These are phyloP conservation scores for Endomychus coccineus DNA, from an alignment of 2,888 invertebrate species.

Conservation along the genomic window DNA sequence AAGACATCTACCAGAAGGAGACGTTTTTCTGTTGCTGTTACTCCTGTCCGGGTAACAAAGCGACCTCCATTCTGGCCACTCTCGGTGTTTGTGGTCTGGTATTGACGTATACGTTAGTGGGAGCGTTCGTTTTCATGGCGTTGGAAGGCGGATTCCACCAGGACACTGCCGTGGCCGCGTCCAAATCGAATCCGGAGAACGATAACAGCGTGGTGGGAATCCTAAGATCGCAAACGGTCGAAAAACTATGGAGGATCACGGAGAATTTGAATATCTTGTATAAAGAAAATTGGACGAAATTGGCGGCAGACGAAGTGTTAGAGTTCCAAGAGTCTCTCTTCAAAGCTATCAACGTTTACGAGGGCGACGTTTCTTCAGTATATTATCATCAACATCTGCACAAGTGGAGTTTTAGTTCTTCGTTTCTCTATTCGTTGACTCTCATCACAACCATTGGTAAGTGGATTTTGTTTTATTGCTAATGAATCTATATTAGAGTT, in stretches of 20 bases:
- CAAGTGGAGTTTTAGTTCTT: slow-evolving; percentile 86
- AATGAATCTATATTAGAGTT: too few relatives aligned
- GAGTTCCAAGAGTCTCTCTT: slow-evolving; percentile 67
- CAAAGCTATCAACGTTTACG: slow-evolving; percentile 37
- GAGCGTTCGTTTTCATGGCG: slow-evolving; percentile 85
- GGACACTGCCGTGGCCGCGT: slow-evolving; percentile 58
- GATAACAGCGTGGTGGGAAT: slow-evolving; percentile 40
- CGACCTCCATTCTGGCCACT: slow-evolving; percentile 65
- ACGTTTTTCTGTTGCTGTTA: slow-evolving; percentile 52
- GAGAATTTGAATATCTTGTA: slow-evolving; percentile 83
- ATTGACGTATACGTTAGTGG: slow-evolving; percentile 83
- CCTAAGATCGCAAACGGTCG: slow-evolving; percentile 65
- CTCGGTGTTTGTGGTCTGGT: slow-evolving; percentile 76
- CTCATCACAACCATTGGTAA: slow-evolving; percentile 92
- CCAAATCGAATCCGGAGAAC: slow-evolving; percentile 52
- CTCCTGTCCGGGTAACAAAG: slow-evolving; percentile 45
- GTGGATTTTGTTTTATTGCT: too few relatives aligned
- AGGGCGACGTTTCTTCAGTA: slow-evolving; percentile 27
- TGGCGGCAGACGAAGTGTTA: slow-evolving; percentile 80
- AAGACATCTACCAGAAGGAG: slow-evolving; percentile 23
- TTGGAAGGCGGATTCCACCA: slow-evolving; percentile 57
- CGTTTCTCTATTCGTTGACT: slow-evolving; percentile 87
- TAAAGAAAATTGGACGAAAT: slow-evolving; percentile 83
- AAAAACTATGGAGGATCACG: slow-evolving; percentile 77
- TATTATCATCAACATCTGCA: slow-evolving; percentile 46